Evolutionary conservation across 2,797 vertebrate genomes (phyloP).

Genomic region (Serranus cabrilla): DNA sequence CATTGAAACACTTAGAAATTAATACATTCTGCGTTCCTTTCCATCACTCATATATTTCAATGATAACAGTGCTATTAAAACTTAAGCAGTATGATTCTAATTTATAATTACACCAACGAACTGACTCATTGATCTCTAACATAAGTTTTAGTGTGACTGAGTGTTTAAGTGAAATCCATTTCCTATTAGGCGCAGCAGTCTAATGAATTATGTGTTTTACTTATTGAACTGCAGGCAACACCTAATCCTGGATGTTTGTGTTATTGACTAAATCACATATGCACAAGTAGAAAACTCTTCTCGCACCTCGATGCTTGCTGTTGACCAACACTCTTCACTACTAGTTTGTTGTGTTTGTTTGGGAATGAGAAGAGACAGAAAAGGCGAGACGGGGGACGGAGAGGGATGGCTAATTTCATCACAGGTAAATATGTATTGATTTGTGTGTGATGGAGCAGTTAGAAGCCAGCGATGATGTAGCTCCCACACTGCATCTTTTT

Average conservation of each 20-base stretch:
- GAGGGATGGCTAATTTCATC: conserved; percentile 60
- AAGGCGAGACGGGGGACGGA: conserved; percentile 9
- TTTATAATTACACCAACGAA: conserved; percentile 8
- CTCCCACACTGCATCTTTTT: conserved; percentile 21
- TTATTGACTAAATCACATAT: conserved; percentile 36
- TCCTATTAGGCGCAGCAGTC: conserved; percentile 33
- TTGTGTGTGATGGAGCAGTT: conserved; percentile 55
- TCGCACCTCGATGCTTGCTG: background rate
- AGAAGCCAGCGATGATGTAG: conserved; percentile 45
- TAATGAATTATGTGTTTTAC: conserved; percentile 33
- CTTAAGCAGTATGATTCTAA: background rate
- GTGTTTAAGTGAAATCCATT: conserved; percentile 66
- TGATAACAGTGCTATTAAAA: background rate
- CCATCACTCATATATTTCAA: background rate
- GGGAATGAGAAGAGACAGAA: conserved; percentile 26
- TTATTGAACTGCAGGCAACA: conserved; percentile 36
- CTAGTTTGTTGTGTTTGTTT: conserved; percentile 22
- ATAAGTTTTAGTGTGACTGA: conserved; percentile 31
- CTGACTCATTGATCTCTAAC: background rate
- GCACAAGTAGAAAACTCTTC: background rate
- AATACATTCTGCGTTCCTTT: background rate
- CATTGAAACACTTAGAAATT: background rate
- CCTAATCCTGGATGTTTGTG: conserved; percentile 12
- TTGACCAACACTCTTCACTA: conserved; percentile 21
- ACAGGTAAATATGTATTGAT: conserved; percentile 67